A percentile compares a stretch with the other conserved stretches of the same genome.
phyloP scores from a whole-genome alignment of 1,140 invertebrate species.

The Drosophila hydei region DNA sequence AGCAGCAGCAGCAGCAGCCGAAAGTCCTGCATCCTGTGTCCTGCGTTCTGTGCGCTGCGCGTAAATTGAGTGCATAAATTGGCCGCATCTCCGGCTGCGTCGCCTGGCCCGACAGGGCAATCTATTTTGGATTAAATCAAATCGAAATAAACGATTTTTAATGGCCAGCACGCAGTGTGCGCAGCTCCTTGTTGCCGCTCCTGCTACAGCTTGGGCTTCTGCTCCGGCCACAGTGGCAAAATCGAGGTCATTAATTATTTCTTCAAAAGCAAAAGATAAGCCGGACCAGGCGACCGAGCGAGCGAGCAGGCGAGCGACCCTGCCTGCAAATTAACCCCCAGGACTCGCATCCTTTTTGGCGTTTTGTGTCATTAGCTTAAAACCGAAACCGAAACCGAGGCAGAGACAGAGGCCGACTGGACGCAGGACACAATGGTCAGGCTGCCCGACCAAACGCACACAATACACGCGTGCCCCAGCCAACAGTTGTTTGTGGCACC shows the following conservation, averaged over 20 bases:
- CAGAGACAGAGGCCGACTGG: not conserved
- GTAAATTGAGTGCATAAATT: conserved; percentile 83
- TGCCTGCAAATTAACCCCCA: conserved; percentile 60
- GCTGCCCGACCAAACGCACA: conserved; percentile 3
- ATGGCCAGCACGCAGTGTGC: conserved; percentile 62
- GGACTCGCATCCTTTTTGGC: conserved; percentile 69
- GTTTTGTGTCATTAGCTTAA: conserved; percentile 81
- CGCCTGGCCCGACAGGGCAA: conserved; percentile 61
- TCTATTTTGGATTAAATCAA: conserved; percentile 84
- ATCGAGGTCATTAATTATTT: conserved; percentile 84
- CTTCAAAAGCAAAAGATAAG: conserved; percentile 83
- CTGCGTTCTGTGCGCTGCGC: conserved; percentile 19
- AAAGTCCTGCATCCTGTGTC: conserved; percentile 14
- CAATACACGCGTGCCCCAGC: conserved; percentile 31
- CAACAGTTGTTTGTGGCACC: conserved; percentile 53
- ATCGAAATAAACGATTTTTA: conserved; percentile 84
- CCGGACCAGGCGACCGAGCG: conserved; percentile 42
- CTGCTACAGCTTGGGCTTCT: conserved; percentile 3
- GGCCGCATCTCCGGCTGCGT: conserved; percentile 39
- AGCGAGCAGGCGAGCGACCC: conserved; percentile 20
- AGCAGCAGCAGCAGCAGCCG: not conserved
- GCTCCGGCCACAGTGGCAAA: conserved; percentile 78
- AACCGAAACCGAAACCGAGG: conserved; percentile 35
- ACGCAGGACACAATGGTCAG: conserved; percentile 61
- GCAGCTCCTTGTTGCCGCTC: conserved; percentile 15